Evolutionary conservation across 2,113 vertebrate genomes (phyloP).

Genomic region (Oryzias celebensis): DNA sequence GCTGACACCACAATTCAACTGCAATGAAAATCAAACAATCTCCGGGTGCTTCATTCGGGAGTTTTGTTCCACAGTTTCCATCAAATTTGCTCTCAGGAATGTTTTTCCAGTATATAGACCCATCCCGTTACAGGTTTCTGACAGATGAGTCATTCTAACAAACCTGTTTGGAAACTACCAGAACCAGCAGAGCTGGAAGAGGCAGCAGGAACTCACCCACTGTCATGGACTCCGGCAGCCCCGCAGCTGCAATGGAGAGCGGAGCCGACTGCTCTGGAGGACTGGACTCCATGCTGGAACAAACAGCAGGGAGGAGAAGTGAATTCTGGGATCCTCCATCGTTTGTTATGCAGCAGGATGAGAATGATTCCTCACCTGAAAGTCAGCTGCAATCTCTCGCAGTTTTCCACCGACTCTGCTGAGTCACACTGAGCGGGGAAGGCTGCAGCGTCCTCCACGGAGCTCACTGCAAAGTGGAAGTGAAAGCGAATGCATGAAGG

Average conservation of each 20-base stretch:
- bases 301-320: conserved; percentile 15
- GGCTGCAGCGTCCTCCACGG: conserved; percentile 76
- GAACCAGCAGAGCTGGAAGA: background rate
- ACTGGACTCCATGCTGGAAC: conserved; percentile 83
- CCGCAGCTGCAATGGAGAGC: conserved; percentile 73
- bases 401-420: conserved; percentile 52
- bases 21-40: too few species aligned
- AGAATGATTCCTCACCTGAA: conserved; percentile 76
- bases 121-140: too few species aligned
- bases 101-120: too few species aligned
- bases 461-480: conserved; percentile 64
- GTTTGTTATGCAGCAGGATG: background rate
- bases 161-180: conserved; percentile 31
- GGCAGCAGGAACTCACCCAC: conserved; percentile 82
- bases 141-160: conserved; percentile 13
- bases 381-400: conserved; percentile 72
- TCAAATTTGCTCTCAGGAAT: too few species aligned
- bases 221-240: conserved; percentile 91
- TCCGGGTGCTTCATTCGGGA: too few species aligned
- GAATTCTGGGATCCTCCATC: background rate
- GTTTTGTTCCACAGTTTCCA: too few species aligned
- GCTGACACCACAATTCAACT: too few species aligned
- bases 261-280: conserved; percentile 69
- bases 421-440: conserved; percentile 77
- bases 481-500: conserved; percentile 37